Evolutionary conservation across 92 coral and sea anemone species (phyloP), one percentile per base, ranked within the genome.

Genomic region (Epizoanthus rinbou): DNA sequence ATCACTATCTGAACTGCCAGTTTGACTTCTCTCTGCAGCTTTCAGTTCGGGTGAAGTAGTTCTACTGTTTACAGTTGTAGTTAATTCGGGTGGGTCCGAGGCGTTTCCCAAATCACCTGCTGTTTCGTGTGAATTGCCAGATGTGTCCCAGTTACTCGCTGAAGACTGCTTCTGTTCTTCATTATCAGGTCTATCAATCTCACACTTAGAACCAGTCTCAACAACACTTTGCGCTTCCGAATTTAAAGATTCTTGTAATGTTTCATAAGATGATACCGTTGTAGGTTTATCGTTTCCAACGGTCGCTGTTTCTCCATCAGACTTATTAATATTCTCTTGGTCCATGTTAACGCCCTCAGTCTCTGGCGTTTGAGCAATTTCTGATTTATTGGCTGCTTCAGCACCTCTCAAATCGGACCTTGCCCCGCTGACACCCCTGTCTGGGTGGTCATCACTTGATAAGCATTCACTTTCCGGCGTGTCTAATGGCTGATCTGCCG

Each of bases 321-420:
- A 66, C 41, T 50, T 69, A 21, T 17, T 69, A 50, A 66, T 21
- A 50, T 62, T 72, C 57, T 45, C 69, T 75, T 85, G 58, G 15
- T 69, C 56, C 17, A 22, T 57, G 11, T 64, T 72, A 19, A 37
- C 28, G 18, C 80, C 73, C 22, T 66, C 74, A 14, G 50, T 0
- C 24, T 63, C 80, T 24, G 64, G 6, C 18, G 75, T 80, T 23
- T 64, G 82, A 11, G 74, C 89, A 23, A 47, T 78, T 56, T 73
- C 88, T 10, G 83, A 67, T 54, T 66, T 24, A 62, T 57, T 84
- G 58, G 90, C 90, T 75, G 82, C 87, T 43, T 87, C 93, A 65
- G 79, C 80, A 31, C 93, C 98, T 69, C 98, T 88, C n/a, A 93
- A 53, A 22, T 91, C 89, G 59, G 95, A 82, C 68, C 83, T 84